phyloP scores from a whole-genome alignment of 2,888 invertebrate genomes.

The Tipula helvola region DNA sequence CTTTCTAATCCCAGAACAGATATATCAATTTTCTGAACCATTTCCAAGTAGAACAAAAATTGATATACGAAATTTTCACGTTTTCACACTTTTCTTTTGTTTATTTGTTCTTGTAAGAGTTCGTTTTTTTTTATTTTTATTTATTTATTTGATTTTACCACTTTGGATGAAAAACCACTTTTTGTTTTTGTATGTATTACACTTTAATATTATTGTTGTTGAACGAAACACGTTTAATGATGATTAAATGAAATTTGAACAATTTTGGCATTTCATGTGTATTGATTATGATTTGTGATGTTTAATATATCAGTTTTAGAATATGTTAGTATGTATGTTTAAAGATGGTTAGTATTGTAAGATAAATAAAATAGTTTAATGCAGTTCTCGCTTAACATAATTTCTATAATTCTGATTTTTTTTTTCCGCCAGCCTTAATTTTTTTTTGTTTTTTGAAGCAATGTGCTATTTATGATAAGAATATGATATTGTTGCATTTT shows the following conservation, averaged over 20 bases:
- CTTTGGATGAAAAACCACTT: neutral
- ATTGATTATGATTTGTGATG: neutral
- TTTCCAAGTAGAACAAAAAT: neutral
- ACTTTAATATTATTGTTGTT: neutral
- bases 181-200: neutral
- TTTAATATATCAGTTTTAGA: neutral
- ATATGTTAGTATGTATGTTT: neutral
- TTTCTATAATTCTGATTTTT: too few relatives aligned
- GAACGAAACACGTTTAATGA: neutral
- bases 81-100: neutral
- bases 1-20: slow-evolving; percentile 16
- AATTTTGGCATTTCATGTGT: neutral
- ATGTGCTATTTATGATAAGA: neutral
- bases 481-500: neutral
- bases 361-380: neutral
- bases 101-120: neutral
- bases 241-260: neutral
- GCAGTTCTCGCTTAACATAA: neutral
- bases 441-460: neutral
- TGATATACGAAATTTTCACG: neutral
- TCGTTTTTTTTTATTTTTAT: neutral
- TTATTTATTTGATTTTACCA: neutral
- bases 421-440: neutral
- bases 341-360: neutral
- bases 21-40: slow-evolving; percentile 13